phyloP scores from a whole-genome alignment of 2,797 vertebrate species.

The Rhabdomys pumilio region DNA sequence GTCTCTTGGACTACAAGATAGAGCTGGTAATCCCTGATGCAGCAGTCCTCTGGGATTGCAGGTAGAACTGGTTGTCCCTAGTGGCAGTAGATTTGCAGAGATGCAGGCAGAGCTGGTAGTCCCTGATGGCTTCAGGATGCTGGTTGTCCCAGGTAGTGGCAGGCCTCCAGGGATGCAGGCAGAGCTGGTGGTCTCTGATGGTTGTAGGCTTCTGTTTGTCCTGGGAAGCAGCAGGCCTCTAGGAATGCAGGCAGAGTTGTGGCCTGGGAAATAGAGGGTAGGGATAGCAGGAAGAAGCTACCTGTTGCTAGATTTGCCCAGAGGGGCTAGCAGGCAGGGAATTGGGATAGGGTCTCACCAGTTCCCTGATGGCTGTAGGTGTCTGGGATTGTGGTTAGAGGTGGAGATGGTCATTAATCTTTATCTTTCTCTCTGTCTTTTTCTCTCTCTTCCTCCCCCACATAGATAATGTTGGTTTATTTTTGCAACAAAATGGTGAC shows the following conservation, averaged over 20 bases:
- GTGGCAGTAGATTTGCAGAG: neutral
- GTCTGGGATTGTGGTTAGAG: neutral
- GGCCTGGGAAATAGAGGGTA: neutral
- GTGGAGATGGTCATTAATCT: conserved; percentile 13
- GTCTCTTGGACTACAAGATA: too few species aligned
- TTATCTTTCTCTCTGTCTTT: neutral
- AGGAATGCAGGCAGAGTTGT: neutral
- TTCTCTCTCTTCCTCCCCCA: neutral
- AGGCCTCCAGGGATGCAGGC: neutral
- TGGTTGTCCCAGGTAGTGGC: neutral
- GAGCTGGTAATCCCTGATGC: too few species aligned
- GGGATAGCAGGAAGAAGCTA: neutral
- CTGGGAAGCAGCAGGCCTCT: neutral
- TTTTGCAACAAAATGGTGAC: neutral
- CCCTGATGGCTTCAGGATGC: neutral
- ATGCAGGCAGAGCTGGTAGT: neutral
- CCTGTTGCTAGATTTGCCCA: neutral
- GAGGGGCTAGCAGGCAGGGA: neutral
- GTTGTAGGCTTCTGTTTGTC: neutral
- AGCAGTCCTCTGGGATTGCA: neutral
- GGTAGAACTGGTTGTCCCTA: neutral
- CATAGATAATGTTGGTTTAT: neutral
- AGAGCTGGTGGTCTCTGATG: neutral
- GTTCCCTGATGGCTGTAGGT: neutral
- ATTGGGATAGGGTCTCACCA: neutral